Percentiles rank a stretch among this genome's conserved stretches.
These are phyloP conservation scores for Agonopterix alstromeriana DNA, from an alignment of 2,888 invertebrate genomes.

Conservation along the genomic window DNA sequence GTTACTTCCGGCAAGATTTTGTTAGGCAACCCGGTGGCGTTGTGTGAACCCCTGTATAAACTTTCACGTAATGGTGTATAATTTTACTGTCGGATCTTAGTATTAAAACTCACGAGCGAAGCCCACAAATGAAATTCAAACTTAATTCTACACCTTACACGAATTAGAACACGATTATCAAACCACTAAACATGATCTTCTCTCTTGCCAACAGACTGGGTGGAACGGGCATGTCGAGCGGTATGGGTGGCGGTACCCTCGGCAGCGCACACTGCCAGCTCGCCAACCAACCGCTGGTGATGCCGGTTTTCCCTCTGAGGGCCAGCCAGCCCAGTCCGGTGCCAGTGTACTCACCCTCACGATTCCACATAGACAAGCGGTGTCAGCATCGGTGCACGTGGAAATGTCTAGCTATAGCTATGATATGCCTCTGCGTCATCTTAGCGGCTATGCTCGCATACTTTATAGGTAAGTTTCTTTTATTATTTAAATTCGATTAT, in stretches of 20 bases:
- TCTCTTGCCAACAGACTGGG: slow-evolving; percentile 59
- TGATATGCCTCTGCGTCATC: slow-evolving; percentile 93
- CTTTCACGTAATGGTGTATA: too few relatives aligned
- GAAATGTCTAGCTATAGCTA: slow-evolving; percentile 96
- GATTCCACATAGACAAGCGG: slow-evolving; percentile 96
- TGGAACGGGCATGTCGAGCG: slow-evolving; percentile 71
- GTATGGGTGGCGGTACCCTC: slow-evolving; percentile 80
- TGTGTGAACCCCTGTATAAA: too few relatives aligned
- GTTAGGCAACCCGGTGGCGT: too few relatives aligned
- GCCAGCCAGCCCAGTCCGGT: slow-evolving; percentile 89
- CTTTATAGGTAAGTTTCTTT: slow-evolving; percentile 89
- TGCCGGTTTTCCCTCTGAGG: slow-evolving; percentile 92
- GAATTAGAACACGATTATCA: too few relatives aligned
- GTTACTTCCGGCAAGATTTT: too few relatives aligned
- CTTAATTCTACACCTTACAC: too few relatives aligned
- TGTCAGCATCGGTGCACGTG: slow-evolving; percentile 96
- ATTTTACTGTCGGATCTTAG: too few relatives aligned
- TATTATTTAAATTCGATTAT: too few relatives aligned
- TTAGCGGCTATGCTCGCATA: slow-evolving; percentile 95
- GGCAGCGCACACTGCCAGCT: slow-evolving; percentile 82
- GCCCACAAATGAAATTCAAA: too few relatives aligned
- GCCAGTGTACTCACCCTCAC: slow-evolving; percentile 88
- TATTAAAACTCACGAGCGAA: not conserved
- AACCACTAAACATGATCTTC: not conserved
- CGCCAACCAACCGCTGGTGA: slow-evolving; percentile 86